phyloP scores from a whole-genome alignment of 2,888 invertebrate genomes.

The Drosophila meridionalis region DNA sequence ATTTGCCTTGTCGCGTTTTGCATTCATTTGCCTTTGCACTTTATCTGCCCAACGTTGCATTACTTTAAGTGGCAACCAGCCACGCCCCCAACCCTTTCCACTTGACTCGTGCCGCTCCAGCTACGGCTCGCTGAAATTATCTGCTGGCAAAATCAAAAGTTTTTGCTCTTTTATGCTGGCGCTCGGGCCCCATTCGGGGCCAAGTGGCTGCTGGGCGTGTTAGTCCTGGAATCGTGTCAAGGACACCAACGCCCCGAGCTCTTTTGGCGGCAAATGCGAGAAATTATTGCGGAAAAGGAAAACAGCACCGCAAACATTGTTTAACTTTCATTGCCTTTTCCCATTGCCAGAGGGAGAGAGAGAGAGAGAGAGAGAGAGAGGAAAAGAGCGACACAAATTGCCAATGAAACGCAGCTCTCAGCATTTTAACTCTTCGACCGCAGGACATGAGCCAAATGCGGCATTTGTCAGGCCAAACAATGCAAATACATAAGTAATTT shows the following conservation, averaged over 20 bases:
- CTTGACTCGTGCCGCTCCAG: slow-evolving; percentile 47
- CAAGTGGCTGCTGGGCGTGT: slow-evolving; percentile 42
- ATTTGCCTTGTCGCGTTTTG: slow-evolving; percentile 73
- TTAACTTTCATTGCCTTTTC: slow-evolving; percentile 67
- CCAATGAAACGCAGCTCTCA: slow-evolving; percentile 56
- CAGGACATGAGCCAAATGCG: slow-evolving; percentile 15
- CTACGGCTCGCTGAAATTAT: slow-evolving; percentile 63
- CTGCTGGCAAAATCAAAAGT: slow-evolving; percentile 71
- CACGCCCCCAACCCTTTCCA: slow-evolving; percentile 11
- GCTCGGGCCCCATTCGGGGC: slow-evolving; percentile 21
- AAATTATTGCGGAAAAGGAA: slow-evolving; percentile 75
- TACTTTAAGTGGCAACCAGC: slow-evolving; percentile 71
- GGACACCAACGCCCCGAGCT: slow-evolving; percentile 56
- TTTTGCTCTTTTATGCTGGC: slow-evolving; percentile 63
- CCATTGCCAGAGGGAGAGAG: slow-evolving; percentile 18
- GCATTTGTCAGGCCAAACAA: slow-evolving; percentile 21
- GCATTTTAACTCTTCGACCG: slow-evolving; percentile 33
- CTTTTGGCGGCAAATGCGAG: slow-evolving; percentile 63
- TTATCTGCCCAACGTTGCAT: slow-evolving; percentile 66
- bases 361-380: slow-evolving; percentile 7
- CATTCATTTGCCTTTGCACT: slow-evolving; percentile 63
- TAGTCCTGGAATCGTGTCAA: slow-evolving; percentile 65
- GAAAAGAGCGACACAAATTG: slow-evolving; percentile 33
- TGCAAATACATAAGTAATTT: slow-evolving; percentile 30
- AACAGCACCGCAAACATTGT: slow-evolving; percentile 70